Conservation (phyloP, 2,113 vertebrate species). For the Elephantulus edwardii region DNA sequence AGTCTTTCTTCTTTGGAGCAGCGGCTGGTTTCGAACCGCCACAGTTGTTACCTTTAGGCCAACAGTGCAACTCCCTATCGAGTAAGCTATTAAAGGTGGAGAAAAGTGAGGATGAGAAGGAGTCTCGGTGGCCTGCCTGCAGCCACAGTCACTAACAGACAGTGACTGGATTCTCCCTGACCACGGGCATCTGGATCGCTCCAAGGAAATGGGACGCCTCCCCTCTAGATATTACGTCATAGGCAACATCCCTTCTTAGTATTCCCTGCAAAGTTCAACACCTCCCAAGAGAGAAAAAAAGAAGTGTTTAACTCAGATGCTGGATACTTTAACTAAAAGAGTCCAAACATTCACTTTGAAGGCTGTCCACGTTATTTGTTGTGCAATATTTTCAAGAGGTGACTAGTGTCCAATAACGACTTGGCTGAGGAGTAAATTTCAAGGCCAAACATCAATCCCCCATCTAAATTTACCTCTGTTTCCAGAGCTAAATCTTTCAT, state of each 20-base stretch:
- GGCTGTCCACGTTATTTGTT: background rate
- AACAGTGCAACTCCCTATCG: no score
- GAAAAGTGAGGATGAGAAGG: background rate
- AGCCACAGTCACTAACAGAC: background rate
- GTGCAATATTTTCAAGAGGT: constrained; percentile 12
- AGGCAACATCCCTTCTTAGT: background rate
- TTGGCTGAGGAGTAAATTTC: constrained; percentile 34
- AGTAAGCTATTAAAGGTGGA: background rate
- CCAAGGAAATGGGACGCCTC: no score
- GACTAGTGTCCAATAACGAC: background rate
- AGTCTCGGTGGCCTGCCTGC: background rate
- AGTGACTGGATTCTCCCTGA: background rate
- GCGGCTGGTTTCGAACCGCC: no score
- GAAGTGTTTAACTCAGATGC: background rate
- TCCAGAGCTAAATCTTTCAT: constrained; percentile 29
- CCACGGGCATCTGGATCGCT: no score
- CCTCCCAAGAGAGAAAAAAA: background rate
- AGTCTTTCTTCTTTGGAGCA: no score
- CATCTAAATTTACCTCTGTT: background rate
- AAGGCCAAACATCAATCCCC: constrained; percentile 35
- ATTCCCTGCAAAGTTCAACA: constrained; percentile 5
- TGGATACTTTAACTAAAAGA: background rate
- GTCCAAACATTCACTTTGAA: background rate
- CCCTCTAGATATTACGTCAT: background rate
- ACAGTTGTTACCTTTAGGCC: no score